Evolutionary conservation across 1,140 invertebrate species (phyloP), one percentile per base, ranked within the genome.

Genomic region (Eulimnadia texana): DNA sequence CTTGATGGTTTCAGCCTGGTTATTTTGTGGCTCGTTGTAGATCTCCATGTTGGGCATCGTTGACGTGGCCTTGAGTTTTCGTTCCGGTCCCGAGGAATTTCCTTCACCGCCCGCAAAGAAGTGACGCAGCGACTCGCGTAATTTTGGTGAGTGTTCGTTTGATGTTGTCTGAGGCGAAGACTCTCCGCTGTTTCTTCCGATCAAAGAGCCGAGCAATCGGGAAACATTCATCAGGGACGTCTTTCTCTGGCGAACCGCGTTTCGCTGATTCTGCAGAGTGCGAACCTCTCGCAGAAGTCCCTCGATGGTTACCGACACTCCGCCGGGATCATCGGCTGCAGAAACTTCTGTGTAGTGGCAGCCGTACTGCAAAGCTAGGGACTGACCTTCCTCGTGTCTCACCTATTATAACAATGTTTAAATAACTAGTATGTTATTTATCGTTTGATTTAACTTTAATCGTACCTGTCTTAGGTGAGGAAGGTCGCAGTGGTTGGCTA

Each of bases 401-500:
- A 73, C 70, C 53, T 66, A 58, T 9, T 42, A 42, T 42, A 9
- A 9, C 33, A 42, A 42, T 9, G 33, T 42, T 42, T 9, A 9
- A 9, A 42, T 16, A 42, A 42, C 33, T 6, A 42, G 33, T 16
- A 42, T 42, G 16, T 9, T 6, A 42, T 42, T 42, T 42, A 9
- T 9, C 33, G 16, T 42, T 42, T 42, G 33, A 16, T 42, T 42
- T 42, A n/a, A n/a, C n/a, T n/a, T n/a, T n/a, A 42, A 27, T 58
- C 49, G 54, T 67, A 67, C 20, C 65, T 62, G 22, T 62, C 63
- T 20, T 61, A 60, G 61, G 75, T 88, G 85, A 73, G 88, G 86
- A 68, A 90, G 78, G 77, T 90, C 87, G 66, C 83, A 73, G 75
- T 90, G 88, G 74, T 90, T 90, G 54, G 84, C 87, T 66, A 91